phyloP scores from a whole-genome alignment of 2,797 vertebrate genomes.

The Lemur catta region DNA sequence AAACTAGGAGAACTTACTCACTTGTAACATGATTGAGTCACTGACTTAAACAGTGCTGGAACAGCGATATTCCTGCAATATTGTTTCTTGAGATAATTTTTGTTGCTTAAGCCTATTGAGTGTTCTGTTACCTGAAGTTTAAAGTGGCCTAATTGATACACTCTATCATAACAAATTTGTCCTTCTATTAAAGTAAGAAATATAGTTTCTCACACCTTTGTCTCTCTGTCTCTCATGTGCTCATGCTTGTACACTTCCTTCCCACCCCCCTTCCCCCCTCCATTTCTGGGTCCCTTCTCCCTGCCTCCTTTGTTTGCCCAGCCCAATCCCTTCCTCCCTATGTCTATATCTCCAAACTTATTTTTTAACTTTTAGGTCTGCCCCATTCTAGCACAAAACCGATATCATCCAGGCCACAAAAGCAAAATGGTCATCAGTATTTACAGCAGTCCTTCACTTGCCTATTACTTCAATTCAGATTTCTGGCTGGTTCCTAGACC shows the following conservation, averaged over 20 bases:
- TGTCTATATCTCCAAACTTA: neutral
- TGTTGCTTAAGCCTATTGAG: neutral
- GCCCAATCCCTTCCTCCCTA: too few relatives aligned
- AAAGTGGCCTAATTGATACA: neutral
- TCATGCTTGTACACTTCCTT: neutral
- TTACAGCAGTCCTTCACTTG: neutral
- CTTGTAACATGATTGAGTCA: neutral
- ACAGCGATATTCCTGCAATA: neutral
- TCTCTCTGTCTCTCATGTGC: neutral
- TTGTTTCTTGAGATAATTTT: neutral
- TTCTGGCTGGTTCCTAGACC: neutral
- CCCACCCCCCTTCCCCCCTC: neutral
- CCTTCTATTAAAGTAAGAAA: neutral
- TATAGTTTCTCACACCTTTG: fast-evolving
- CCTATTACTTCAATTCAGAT: neutral
- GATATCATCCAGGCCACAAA: neutral
- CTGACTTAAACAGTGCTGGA: neutral
- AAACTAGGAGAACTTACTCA: neutral
- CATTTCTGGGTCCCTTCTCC: neutral
- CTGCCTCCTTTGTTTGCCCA: neutral
- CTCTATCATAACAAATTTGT: neutral
- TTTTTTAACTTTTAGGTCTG: neutral
- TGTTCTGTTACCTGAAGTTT: neutral
- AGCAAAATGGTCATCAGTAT: neutral
- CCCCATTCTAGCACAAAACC: neutral